Conservation (phyloP, 2,113 vertebrate genomes). For the Psilopogon haemacephalus region DNA sequence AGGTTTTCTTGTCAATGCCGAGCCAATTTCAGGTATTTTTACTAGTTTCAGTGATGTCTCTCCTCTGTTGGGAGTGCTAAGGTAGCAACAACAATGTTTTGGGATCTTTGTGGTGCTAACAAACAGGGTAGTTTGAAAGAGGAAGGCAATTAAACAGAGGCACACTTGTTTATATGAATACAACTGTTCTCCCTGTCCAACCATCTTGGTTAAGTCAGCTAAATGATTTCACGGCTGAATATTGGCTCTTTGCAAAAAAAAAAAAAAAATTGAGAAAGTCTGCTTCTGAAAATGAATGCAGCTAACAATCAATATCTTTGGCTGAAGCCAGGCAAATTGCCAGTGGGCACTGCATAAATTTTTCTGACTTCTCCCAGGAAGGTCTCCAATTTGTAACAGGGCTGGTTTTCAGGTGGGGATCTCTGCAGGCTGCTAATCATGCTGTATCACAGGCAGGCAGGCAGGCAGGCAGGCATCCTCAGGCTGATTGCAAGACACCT, state of each 20-base stretch:
- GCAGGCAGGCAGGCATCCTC: not conserved
- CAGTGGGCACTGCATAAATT: not conserved
- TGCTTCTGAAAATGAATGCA: not conserved
- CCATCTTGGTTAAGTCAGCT: not conserved
- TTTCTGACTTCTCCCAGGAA: not conserved
- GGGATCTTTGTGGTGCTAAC: not conserved
- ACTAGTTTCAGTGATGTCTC: not conserved
- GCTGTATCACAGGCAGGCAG: not conserved
- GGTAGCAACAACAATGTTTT: not conserved
- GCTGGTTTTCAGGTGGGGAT: not conserved
- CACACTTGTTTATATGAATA: not conserved
- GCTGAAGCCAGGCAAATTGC: not conserved
- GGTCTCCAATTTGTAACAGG: not conserved
- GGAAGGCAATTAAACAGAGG: not conserved
- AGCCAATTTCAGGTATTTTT: not conserved
- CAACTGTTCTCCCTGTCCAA: not conserved
- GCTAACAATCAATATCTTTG: not conserved
- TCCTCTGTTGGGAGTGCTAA: not conserved
- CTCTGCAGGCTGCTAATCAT: not conserved
- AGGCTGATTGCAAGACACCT: not conserved
- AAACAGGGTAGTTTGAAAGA: not conserved
- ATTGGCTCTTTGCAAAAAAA: not conserved
- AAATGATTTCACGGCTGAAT: not conserved
- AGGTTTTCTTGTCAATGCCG: not conserved
- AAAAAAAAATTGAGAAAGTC: not conserved